Percentiles rank a stretch among this genome's conserved stretches.
phyloP scores from a whole-genome alignment of 92 coral and sea anemone genomes.

The Scolanthus callimorphus region DNA sequence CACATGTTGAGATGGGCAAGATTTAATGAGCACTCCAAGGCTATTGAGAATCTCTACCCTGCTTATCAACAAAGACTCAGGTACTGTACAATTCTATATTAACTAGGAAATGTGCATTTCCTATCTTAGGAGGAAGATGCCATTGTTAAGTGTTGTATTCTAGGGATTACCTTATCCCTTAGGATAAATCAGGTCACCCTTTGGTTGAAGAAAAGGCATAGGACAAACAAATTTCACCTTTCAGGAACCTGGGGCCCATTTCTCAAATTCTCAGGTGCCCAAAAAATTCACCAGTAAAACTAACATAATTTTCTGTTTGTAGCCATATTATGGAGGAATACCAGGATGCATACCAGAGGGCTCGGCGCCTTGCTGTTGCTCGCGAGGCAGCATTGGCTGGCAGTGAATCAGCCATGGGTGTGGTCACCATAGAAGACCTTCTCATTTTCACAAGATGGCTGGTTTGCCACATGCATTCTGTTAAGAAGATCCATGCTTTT shows the following conservation, averaged over 20 bases:
- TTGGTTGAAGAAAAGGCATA: no score
- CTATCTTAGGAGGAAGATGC: no score
- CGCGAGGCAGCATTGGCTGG: conserved; percentile 89
- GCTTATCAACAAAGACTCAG: conserved; percentile 85
- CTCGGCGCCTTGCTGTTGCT: conserved; percentile 80
- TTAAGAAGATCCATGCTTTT: conserved; percentile 79
- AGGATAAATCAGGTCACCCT: no score
- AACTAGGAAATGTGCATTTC: no score
- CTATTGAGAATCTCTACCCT: conserved; percentile 88
- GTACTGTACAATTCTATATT: conserved; percentile 17
- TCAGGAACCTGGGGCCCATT: no score
- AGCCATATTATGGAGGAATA: conserved; percentile 97
- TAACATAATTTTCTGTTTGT: no score
- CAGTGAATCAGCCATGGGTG: conserved; percentile 87
- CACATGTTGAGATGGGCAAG: conserved; percentile 98
- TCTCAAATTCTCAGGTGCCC: no score
- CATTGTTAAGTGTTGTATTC: no score
- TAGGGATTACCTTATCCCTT: no score
- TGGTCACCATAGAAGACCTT: conserved; percentile 85
- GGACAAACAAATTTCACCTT: no score
- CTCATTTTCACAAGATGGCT: conserved; percentile 90
- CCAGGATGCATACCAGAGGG: conserved; percentile 86
- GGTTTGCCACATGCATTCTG: conserved; percentile 93
- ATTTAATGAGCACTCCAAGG: conserved; percentile 92
- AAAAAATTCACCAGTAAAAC: no score